Evolutionary conservation across 2,888 invertebrate species (phyloP), one percentile per base, ranked within the genome.

Genomic region (Cephus spinipes): DNA sequence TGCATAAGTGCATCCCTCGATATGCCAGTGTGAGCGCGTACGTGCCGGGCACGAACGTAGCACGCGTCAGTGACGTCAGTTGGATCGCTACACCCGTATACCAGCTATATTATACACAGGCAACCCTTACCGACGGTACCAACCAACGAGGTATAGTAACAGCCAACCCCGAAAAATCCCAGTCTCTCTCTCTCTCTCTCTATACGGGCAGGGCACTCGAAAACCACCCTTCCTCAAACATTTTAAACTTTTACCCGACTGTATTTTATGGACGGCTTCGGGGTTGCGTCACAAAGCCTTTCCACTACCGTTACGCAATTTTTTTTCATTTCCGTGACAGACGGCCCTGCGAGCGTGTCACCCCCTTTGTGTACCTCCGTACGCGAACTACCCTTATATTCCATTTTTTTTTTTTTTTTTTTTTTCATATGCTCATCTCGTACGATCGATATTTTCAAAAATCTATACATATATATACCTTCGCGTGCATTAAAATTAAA

Each of bases 171-270:
- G 6, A 40, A 40, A 40, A 40, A 40, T 40, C 40, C 40, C 6
- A 6, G 40, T 15, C 40, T 15, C 40, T 15, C 40, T 40, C 40
- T 15, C 40, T 15, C n/a, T n/a, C 40, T 15, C 40, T 40, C 40
- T 40, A 40, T 40, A 40, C 81, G 79, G 77, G 78, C 82, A 83
- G 77, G 76, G 69, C 69, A 30, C 69, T 55, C 35, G 40, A 35
- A 71, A 74, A 75, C 79, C 88, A 89, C 90, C 91, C 90, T 88
- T 90, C 87, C 83, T 87, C 87, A 87, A 89, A 89, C 89, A 89
- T 89, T 91, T 90, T 90, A 91, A 91, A 90, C 85, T 89, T 88
- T 86, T 84, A 12, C 55, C 30, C 76, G 30, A 36, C 74, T 34
- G 79, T 82, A 84, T 83, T 79, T 69, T 69, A 69, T 69, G 69